Evolutionary conservation across 2,797 vertebrate genomes (phyloP), one percentile per base, ranked within the genome.

Genomic region (Varecia variegata): DNA sequence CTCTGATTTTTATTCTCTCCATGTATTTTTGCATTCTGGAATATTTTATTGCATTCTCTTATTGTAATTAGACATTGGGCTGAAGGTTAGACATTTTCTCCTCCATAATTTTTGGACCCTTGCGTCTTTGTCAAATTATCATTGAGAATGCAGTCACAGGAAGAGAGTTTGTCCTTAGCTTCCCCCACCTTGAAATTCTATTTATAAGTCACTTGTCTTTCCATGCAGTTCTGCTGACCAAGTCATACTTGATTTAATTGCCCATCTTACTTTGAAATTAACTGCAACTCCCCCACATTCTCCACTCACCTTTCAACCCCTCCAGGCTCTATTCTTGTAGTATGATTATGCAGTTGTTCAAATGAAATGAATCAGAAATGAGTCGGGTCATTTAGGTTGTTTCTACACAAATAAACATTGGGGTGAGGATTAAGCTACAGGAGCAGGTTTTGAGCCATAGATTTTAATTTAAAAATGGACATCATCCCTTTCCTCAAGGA

Each of bases 1-100:
- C 96, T 97, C 90, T 97, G 47, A 90, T 95, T 98, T 98, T 97
- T 98, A 97, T 97, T 96, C 96, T 96, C 88, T 96, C 95, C 47
- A 52, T 96, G 20, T 97, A 97, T 96, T 97, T 98, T 90, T 97
- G 70, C 80, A 97, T 97, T 97, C 85, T 80, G 94, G 65, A 90
- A 68, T 97, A 94, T 92, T 97, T 97, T 90, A 90, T 97, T 95
- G 84, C 94, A 79, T 94, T 86, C 54, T 97, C 54, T 97, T 97
- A 76, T 73, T 89, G 32, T 92, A 97, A 92, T 97, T 97, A 97
- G 97, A 97, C 81, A 96, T 40, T 38, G 79, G 43, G 70, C 27
- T 97, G 96, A 98, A 97, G 80, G 93, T 86, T 93, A 97, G 79
- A 20, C 14, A 1, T 58, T 79, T 94, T 97, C 58, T 68, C 20